Evolutionary conservation across 2,113 vertebrate species (phyloP), one percentile per base, ranked within the genome.

Genomic region (Percina caprodes): DNA sequence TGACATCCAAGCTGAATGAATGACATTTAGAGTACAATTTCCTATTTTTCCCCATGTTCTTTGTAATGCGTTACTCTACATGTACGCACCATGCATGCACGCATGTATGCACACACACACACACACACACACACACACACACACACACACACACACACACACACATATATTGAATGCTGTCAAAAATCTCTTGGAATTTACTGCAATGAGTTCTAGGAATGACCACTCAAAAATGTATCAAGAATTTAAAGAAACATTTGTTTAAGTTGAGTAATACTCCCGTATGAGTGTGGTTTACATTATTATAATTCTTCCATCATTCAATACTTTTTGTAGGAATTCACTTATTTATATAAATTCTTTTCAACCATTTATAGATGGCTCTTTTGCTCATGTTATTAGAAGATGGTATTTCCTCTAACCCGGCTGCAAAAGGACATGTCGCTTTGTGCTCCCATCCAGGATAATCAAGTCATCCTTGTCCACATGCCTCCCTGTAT

Each of bases 21-120:
- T 96, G 95, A 95, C 95, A 96, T 96, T 96, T 95, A 92, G 91
- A 92, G 93, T 90, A 92, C 89, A 92, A 91, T 94, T 94, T 91
- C 82, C 84, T 89, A 89, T 94, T 95, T 94, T 91, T 92, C 87
- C 90, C 88, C 80, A 85, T 93, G 93, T 89, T 77, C 90, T 93
- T 89, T 94, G 75, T 94, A 94, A 89, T 82, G 83, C 80, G 54
- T 91, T 68, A 77, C 77, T 82, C 59, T 88, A 74, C 54, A 75
- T 69, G 83, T 79, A 55, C 69, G 8, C 76, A 58, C 65, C 46
- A 33, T 75, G 60, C 61, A 62, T 75, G 60, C 61, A 62, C 63
- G 19, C 62, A 39, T 51, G 6, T 56, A 49, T 42, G 51, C 46
- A 54, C 14, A 2, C 15, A 10, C 56, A 76, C 26, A 35, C 72